Base-by-base conservation (phyloP, 2,888 invertebrate species). In the Taenaris catops region DNA sequence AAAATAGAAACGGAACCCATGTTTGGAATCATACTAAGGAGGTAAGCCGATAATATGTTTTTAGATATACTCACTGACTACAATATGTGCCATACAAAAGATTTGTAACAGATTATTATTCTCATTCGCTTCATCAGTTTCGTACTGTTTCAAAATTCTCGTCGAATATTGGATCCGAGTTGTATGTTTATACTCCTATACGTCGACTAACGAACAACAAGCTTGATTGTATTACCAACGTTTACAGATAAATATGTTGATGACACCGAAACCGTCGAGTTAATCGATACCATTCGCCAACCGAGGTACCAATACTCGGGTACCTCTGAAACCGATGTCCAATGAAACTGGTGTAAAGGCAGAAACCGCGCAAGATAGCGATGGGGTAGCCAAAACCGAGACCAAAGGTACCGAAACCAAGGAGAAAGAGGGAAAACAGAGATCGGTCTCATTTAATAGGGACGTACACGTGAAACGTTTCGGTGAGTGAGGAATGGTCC, bases 381-480 rank as follows among this genome's bases (percentile, higher is more conserved):
- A 72, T 62, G 67, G 72, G 54, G 61, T 76, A 72, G 63, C 62
- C 42, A 58, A 59, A 55, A 51, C 55, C 48, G 69, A 70, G 27
- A 63, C 51, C 53, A 58, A 51, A 42, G 51, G 54, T 47, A 57
- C 46, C 46, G 76, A 68, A 61, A 58, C 69, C 68, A 81, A 81
- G 71, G 79, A 87, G 74, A 79, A 76, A 74, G 73, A 73, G 56
- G 67, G 65, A 48, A 78, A 87, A 72, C 71, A 80, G 65, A 76
- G 92, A 91, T 78, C 93, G 88, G 95, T 95, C 62, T 95, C 95
- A 74, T 95, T 95, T 89, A 95, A 95, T 90, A 90, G 94, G 80
- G 95, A 95, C 90, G 95, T 95, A 64, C 94, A 94, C 88, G 93
- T 95, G 70, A 95, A 95, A 84, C 89, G 95, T 88, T 95, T 95